These are phyloP conservation scores for Fragum whitleyi DNA, from an alignment of 2,888 invertebrate species.

Conservation along the genomic window DNA sequence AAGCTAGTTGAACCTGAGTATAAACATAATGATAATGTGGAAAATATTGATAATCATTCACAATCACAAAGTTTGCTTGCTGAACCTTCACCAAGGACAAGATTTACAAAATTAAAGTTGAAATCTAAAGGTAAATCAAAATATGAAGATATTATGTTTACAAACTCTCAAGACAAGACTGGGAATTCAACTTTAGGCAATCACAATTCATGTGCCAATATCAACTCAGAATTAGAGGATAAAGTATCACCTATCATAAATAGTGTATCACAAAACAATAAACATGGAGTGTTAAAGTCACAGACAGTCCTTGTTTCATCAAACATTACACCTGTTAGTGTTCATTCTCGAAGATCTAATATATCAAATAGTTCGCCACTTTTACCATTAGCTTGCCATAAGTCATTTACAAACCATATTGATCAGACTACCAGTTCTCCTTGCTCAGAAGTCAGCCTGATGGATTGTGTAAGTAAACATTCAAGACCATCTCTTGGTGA, in stretches of 20 bases:
- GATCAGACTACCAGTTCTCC: neutral
- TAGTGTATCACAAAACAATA: neutral
- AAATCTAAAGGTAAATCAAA: neutral
- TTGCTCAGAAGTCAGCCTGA: too few relatives aligned
- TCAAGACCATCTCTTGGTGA: neutral
- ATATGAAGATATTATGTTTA: neutral
- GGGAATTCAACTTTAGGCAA: too few relatives aligned
- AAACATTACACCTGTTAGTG: too few relatives aligned
- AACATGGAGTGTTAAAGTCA: too few relatives aligned
- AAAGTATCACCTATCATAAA: neutral
- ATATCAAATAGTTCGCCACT: too few relatives aligned
- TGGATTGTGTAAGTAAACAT: too few relatives aligned
- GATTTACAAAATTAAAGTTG: constrained; percentile 8
- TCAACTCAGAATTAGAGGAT: neutral
- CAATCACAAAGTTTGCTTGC: constrained; percentile 29
- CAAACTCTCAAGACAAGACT: too few relatives aligned
- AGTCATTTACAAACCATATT: neutral
- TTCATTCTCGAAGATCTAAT: too few relatives aligned
- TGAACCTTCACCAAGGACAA: constrained; percentile 9
- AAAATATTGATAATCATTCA: constrained; percentile 13
- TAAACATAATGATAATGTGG: constrained; percentile 4
- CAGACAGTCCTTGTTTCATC: too few relatives aligned
- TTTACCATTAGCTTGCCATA: too few relatives aligned
- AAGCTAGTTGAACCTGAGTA: neutral
- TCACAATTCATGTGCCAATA: neutral